Percentiles rank a stretch among this genome's conserved stretches.
Conservation (phyloP, 1,140 invertebrate genomes). For the Nymphalis io region DNA sequence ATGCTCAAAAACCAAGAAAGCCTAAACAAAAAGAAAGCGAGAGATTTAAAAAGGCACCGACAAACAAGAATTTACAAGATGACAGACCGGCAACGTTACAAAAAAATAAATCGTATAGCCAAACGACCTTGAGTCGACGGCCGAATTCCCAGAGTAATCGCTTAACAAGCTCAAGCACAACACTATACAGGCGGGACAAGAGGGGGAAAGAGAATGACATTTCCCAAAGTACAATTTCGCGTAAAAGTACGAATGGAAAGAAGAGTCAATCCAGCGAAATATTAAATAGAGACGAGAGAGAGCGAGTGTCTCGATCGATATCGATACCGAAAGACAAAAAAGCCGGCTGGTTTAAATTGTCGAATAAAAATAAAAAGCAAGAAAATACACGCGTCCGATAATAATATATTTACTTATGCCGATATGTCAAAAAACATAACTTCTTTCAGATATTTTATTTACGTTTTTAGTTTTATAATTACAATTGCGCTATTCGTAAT, state of each 20-base stretch:
- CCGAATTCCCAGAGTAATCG: constrained; percentile 61
- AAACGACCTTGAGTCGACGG: constrained; percentile 65
- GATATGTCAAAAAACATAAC: neutral
- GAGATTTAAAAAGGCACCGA: constrained; percentile 59
- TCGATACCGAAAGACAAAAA: constrained; percentile 87
- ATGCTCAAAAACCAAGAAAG: constrained; percentile 84
- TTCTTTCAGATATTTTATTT: neutral
- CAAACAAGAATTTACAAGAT: constrained; percentile 56
- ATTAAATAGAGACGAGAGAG: constrained; percentile 75
- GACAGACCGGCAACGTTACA: constrained; percentile 45
- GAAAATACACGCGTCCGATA: constrained; percentile 70
- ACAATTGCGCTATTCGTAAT: neutral
- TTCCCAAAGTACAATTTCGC: constrained; percentile 69
- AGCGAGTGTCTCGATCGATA: constrained; percentile 82
- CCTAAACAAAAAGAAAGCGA: constrained; percentile 50
- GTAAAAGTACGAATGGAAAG: constrained; percentile 75
- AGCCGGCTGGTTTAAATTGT: constrained; percentile 86
- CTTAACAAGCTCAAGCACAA: constrained; percentile 60
- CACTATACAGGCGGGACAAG: constrained; percentile 71
- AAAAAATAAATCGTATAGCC: constrained; percentile 73
- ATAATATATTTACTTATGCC: neutral
- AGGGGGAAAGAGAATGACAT: constrained; percentile 68
- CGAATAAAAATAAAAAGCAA: constrained; percentile 81
- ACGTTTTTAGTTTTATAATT: neutral
- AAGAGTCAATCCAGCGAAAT: constrained; percentile 84